These are phyloP conservation scores for Prionchulus punctatus DNA, from an alignment of 2,888 invertebrate species.

Conservation along the genomic window DNA sequence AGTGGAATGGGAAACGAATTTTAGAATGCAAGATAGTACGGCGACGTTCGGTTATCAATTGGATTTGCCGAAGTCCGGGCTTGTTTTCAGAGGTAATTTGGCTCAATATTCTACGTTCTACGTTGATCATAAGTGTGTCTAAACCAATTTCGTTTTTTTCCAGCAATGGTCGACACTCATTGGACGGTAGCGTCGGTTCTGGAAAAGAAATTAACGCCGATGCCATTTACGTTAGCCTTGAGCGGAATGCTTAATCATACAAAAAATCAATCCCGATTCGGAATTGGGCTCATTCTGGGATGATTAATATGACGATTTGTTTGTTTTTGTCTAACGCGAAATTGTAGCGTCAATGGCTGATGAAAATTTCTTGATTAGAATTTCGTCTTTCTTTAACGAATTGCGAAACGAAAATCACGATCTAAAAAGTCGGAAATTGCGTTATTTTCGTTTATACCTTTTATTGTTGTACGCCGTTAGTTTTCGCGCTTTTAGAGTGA, in stretches of 20 bases:
- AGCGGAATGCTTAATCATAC: conserved; percentile 81
- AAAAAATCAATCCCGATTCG: conserved; percentile 78
- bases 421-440: no score
- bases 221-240: conserved; percentile 80
- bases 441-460: no score
- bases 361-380: no score
- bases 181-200: conserved; percentile 82
- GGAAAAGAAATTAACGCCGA: conserved; percentile 77
- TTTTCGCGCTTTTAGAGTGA: no score
- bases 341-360: no score
- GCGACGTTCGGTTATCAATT: conserved; percentile 80
- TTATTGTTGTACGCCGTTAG: no score
- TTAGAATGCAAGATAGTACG: conserved; percentile 71
- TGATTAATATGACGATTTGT: conserved; percentile 15
- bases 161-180: conserved; percentile 76
- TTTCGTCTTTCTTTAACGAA: no score
- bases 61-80: conserved; percentile 81
- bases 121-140: neutral
- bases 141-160: conserved; percentile 13
- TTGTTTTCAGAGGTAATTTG: conserved; percentile 76
- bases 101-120: neutral
- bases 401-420: no score
- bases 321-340: neutral
- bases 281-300: conserved; percentile 82
- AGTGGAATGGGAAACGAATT: conserved; percentile 81